Percentiles rank a stretch among this genome's conserved stretches.
phyloP scores from a whole-genome alignment of 2,888 invertebrate species.

The Thecophora atra region DNA sequence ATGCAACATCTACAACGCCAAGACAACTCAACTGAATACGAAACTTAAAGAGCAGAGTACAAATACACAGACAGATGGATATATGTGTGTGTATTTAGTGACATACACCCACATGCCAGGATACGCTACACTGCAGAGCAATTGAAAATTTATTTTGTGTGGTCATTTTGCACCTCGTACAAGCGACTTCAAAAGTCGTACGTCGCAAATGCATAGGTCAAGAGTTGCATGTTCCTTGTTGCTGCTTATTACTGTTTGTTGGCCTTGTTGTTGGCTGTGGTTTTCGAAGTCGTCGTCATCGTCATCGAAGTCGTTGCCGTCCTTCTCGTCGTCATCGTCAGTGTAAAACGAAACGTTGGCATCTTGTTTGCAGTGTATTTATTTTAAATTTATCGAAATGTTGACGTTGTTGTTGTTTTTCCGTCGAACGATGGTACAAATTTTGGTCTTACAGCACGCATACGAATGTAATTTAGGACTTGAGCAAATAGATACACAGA shows the following conservation, averaged over 20 bases:
- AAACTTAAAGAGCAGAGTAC: conserved; percentile 11
- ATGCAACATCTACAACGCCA: background rate
- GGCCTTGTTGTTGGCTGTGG: background rate
- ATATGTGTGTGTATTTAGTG: background rate
- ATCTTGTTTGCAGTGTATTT: conserved; percentile 44
- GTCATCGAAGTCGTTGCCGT: conserved; percentile 12
- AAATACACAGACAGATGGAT: background rate
- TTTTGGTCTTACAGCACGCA: conserved; percentile 45
- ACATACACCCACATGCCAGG: conserved; percentile 18
- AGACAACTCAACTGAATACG: conserved; percentile 5
- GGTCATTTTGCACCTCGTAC: conserved; percentile 63
- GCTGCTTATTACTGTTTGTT: no score
- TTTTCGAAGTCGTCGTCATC: background rate
- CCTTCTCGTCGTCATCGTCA: conserved; percentile 6
- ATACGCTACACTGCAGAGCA: conserved; percentile 45
- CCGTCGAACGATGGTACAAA: conserved; percentile 44
- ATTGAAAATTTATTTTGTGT: conserved; percentile 61
- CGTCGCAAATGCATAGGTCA: conserved; percentile 12
- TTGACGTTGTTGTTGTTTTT: conserved; percentile 34
- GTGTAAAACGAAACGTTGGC: background rate
- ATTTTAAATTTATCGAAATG: conserved; percentile 61
- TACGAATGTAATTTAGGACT: conserved; percentile 55
- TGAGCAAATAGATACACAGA: conserved; percentile 16
- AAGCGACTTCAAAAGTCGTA: conserved; percentile 49
- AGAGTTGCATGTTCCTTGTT: conserved; percentile 5